Evolutionary conservation across 2,113 vertebrate species (phyloP).

Genomic region (Scytalopus superciliaris): DNA sequence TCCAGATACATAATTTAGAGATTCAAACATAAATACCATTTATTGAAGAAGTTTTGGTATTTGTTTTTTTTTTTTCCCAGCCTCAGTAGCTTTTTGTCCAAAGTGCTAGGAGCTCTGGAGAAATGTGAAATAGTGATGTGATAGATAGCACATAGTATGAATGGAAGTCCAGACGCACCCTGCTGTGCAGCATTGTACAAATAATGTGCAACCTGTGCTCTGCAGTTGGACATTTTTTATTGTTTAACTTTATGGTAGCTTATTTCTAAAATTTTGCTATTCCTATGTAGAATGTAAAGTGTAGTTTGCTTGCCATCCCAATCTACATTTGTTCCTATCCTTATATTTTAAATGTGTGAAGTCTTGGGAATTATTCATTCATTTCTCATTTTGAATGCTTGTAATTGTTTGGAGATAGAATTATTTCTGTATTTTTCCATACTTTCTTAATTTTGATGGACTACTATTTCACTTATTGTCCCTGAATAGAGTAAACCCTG

Average conservation of each 20-base stretch:
- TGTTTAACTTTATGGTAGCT: background rate
- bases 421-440: background rate
- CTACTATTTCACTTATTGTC: background rate
- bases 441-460: background rate
- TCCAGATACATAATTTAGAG: background rate
- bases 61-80: background rate
- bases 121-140: background rate
- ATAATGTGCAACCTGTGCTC: background rate
- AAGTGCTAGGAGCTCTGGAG: background rate
- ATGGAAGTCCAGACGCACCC: background rate
- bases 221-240: background rate
- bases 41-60: background rate
- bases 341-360: background rate
- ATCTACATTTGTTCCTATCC: background rate
- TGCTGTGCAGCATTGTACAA: background rate
- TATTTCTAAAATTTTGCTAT: background rate
- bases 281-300: background rate
- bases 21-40: background rate
- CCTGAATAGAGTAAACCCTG: background rate
- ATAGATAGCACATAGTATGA: background rate
- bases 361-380: background rate
- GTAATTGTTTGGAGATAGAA: background rate
- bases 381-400: background rate
- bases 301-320: background rate
- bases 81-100: background rate